Conservation (phyloP, 2,113 vertebrate species). For the Prochilodus magdalenae region DNA sequence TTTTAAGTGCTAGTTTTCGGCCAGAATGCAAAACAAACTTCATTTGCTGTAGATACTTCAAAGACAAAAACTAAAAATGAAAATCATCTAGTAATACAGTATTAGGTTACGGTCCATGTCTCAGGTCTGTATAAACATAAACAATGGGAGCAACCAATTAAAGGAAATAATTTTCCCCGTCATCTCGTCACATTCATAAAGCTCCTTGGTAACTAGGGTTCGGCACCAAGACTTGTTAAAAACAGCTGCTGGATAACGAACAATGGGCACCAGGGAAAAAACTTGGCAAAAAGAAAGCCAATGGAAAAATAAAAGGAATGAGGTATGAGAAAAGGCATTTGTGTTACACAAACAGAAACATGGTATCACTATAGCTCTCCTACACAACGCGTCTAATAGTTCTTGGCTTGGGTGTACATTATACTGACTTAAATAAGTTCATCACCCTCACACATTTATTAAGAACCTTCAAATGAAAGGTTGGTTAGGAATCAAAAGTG, state of each 20-base stretch:
- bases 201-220: background rate
- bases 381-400: background rate
- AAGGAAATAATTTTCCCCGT: background rate
- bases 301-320: slow-evolving; percentile 1
- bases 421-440: too few relatives aligned
- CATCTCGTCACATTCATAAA: background rate
- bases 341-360: background rate
- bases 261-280: background rate
- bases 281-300: background rate
- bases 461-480: too few relatives aligned
- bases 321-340: background rate
- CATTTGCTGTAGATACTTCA: too few relatives aligned
- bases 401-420: too few relatives aligned
- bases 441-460: too few relatives aligned
- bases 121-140: background rate
- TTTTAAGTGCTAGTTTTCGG: too few relatives aligned
- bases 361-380: background rate
- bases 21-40: too few relatives aligned
- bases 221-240: background rate
- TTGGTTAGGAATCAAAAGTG: too few relatives aligned
- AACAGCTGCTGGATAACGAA: background rate
- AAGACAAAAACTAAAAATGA: too few relatives aligned
- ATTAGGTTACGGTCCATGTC: background rate
- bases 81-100: background rate
- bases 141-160: background rate